Percentiles rank a stretch among this genome's conserved stretches.
phyloP scores from a whole-genome alignment of 2,113 vertebrate genomes.

The Sakesphorus luctuosus region DNA sequence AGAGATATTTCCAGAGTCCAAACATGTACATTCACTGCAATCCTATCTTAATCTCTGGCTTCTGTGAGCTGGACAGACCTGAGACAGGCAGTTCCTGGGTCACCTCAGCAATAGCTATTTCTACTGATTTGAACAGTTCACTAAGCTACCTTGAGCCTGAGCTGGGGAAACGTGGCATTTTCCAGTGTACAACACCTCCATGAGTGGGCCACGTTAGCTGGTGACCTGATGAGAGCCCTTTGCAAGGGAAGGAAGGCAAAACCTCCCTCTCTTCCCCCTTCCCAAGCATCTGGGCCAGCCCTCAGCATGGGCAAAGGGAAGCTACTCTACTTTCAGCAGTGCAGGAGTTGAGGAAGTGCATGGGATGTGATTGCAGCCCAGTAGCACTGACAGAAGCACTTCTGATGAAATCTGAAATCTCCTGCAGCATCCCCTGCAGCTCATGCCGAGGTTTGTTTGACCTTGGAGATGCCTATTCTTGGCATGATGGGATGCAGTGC shows the following conservation, averaged over 20 bases:
- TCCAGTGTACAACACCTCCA: accelerated
- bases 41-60: neutral
- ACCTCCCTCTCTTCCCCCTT: neutral
- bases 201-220: accelerated
- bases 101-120: neutral
- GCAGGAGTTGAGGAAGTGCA: neutral
- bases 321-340: neutral
- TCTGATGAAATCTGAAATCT: neutral
- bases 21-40: neutral
- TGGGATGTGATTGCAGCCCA: neutral
- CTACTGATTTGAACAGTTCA: neutral
- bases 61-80: neutral
- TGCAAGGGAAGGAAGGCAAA: neutral
- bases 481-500: neutral
- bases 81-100: neutral
- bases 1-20: neutral
- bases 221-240: neutral
- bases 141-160: neutral
- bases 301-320: neutral
- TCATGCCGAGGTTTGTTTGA: neutral
- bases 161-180: neutral
- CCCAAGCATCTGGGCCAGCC: neutral
- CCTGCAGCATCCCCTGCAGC: neutral
- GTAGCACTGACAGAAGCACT: neutral
- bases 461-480: neutral